A percentile compares a stretch with the other conserved stretches of the same genome.
Evolutionary conservation across 2,113 vertebrate species (phyloP).

Genomic region (Pomatorhinus ruficollis): DNA sequence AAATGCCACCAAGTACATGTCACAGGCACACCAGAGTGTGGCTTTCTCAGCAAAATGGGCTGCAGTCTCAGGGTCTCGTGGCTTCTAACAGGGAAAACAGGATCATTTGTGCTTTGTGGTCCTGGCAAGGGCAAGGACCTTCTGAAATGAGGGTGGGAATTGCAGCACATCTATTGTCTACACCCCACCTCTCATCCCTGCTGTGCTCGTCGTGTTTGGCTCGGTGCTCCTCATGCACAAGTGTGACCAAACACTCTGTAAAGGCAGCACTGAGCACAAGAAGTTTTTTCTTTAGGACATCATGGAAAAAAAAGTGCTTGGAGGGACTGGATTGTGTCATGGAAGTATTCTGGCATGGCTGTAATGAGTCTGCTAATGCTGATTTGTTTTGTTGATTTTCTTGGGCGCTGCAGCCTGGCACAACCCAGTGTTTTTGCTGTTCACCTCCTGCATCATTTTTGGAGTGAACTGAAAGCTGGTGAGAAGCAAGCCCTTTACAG

Average conservation of each 20-base stretch:
- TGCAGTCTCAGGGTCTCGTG: neutral
- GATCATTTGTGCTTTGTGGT: neutral
- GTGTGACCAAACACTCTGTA: neutral
- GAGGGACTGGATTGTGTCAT: neutral
- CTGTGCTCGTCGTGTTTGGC: accelerated
- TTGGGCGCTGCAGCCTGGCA: neutral
- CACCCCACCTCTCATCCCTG: neutral
- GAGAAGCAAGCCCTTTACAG: neutral
- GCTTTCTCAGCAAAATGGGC: neutral
- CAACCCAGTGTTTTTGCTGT: neutral
- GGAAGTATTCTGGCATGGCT: neutral
- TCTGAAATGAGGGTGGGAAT: neutral
- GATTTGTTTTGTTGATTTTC: neutral
- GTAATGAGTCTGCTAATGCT: neutral
- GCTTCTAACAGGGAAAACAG: neutral
- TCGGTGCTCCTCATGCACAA: neutral
- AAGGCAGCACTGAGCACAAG: neutral
- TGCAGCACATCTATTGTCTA: accelerated
- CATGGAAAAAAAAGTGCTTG: neutral
- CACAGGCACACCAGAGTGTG: neutral
- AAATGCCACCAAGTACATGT: neutral
- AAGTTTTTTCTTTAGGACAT: neutral
- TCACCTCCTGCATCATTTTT: accelerated
- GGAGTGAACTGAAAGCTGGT: neutral
- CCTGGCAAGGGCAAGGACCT: neutral